phyloP scores from a whole-genome alignment of 1,140 invertebrate species.

The Eriocheir sinensis region DNA sequence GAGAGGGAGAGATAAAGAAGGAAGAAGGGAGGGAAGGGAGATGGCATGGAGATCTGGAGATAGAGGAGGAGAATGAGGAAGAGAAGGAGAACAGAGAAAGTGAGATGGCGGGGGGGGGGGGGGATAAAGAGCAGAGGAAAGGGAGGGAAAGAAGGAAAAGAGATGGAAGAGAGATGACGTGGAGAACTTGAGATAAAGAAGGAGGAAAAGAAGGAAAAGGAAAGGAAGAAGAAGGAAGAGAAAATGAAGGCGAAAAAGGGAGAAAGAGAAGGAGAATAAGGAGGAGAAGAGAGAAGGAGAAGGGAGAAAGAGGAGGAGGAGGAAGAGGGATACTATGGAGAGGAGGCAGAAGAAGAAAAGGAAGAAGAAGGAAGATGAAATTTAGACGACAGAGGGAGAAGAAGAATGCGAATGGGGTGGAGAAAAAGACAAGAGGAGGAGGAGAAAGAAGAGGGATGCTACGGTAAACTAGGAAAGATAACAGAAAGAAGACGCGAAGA shows the following conservation, averaged over 20 bases:
- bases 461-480: too few relatives aligned
- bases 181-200: not conserved
- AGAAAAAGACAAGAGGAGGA: not conserved
- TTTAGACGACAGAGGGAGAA: not conserved
- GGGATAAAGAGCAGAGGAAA: not conserved
- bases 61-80: not conserved
- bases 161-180: not conserved
- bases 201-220: not conserved
- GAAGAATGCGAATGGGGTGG: not conserved
- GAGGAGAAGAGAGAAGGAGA: not conserved
- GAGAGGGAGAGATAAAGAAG: not conserved
- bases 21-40: not conserved
- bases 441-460: too few relatives aligned
- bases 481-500: too few relatives aligned
- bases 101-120: not conserved
- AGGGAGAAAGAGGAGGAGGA: too few relatives aligned
- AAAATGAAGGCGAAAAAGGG: not conserved
- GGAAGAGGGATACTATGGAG: not conserved
- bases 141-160: not conserved
- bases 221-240: not conserved
- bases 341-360: slow-evolving; percentile 31
- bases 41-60: not conserved
- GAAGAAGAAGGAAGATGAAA: not conserved
- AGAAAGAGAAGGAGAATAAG: not conserved
- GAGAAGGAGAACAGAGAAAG: not conserved